Conservation (phyloP, 92 coral and sea anemone species). For the Montipora capitata region DNA sequence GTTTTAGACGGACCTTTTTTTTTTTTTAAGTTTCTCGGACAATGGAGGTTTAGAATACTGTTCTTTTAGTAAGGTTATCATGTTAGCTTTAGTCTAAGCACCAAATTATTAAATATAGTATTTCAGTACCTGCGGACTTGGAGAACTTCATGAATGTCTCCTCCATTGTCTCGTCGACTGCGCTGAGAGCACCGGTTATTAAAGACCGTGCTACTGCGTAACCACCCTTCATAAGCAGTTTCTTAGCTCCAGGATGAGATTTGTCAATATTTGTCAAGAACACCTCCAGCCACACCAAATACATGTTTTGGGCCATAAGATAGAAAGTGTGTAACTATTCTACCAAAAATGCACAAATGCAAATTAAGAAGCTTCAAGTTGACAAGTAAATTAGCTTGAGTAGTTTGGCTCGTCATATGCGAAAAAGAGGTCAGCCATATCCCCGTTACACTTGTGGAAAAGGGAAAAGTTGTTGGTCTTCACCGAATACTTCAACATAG, state of each 20-base stretch:
- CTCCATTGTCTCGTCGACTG: constrained; percentile 75
- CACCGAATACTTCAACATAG: constrained; percentile 62
- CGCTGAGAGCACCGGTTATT: constrained; percentile 71
- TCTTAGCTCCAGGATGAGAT: constrained; percentile 67
- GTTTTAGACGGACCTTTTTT: too few species aligned
- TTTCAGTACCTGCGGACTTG: constrained; percentile 63
- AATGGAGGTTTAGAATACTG: too few species aligned
- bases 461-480: constrained; percentile 71
- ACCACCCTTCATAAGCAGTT: constrained; percentile 68
- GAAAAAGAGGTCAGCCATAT: constrained; percentile 68
- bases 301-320: constrained; percentile 28
- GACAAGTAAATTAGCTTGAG: constrained; percentile 51
- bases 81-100: too few species aligned
- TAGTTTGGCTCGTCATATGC: constrained; percentile 72
- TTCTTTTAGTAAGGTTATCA: too few species aligned
- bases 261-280: constrained; percentile 67
- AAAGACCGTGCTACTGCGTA: constrained; percentile 72
- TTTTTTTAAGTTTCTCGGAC: too few species aligned
- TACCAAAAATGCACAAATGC: constrained; percentile 4
- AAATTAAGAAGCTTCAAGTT: not conserved
- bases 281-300: constrained; percentile 57
- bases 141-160: constrained; percentile 75
- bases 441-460: constrained; percentile 67
- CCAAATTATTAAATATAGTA: not conserved
- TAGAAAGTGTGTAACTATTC: constrained; percentile 10